phyloP scores from a whole-genome alignment of 2,888 invertebrate species.

The Entomobrya proxima region DNA sequence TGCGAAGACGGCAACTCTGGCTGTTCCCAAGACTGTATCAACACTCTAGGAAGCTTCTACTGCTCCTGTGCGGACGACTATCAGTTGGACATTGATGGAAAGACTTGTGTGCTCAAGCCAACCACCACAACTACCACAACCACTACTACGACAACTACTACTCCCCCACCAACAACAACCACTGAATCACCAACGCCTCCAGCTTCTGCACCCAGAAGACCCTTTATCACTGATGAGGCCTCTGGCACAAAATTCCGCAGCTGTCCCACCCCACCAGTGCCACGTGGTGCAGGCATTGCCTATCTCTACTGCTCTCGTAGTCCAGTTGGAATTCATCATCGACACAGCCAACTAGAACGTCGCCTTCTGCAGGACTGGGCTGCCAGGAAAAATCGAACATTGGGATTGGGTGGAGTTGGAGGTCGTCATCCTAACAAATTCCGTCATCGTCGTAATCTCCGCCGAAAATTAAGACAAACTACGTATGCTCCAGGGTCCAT shows the following conservation, averaged over 20 bases:
- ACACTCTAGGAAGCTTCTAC: conserved; percentile 76
- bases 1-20: conserved; percentile 76
- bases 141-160: conserved; percentile 72
- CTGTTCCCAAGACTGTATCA: conserved; percentile 76
- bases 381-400: conserved; percentile 66
- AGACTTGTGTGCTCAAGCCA: conserved; percentile 71
- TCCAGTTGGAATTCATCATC: conserved; percentile 75
- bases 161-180: conserved; percentile 52
- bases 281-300: conserved; percentile 74
- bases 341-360: conserved; percentile 74
- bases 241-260: conserved; percentile 56
- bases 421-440: conserved; percentile 68
- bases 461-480: conserved; percentile 72
- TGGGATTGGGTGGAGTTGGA: conserved; percentile 42
- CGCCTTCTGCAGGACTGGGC: conserved; percentile 74
- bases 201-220: not conserved
- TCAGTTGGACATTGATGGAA: conserved; percentile 72
- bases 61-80: conserved; percentile 76
- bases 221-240: conserved; percentile 35
- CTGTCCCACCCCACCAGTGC: conserved; percentile 75
- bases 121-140: conserved; percentile 74
- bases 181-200: no score
- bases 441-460: conserved; percentile 71
- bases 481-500: conserved; percentile 74
- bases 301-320: conserved; percentile 75